Evolutionary conservation across 2,113 vertebrate genomes (phyloP), one percentile per base, ranked within the genome.

Genomic region (Collichthys lucidus): DNA sequence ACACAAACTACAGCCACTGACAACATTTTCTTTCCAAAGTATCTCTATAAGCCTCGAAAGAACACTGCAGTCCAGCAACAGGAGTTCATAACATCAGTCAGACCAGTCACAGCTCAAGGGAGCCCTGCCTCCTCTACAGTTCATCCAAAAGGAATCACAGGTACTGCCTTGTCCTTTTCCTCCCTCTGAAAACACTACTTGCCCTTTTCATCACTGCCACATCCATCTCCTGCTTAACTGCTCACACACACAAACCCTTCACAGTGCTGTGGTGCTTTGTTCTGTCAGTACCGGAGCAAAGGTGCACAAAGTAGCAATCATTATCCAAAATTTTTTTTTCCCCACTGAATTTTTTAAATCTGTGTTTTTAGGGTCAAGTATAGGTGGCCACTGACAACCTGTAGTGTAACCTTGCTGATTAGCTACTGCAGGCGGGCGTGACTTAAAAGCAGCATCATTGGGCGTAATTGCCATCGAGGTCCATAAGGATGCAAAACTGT

Each of bases 141-240:
- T 82, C 64, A 64, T n/a, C 82, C 83, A 62, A 57, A 79, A 42
- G 62, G 44, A 88, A 86, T 79, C 77, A 70, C 50, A 80, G 35
- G 8, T 44, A 50, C 60, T 56, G 71, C 62, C 35, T 74, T 63
- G 50, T 78, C 56, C 66, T 78, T 83, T 84, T 64, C 80, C 63
- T 82, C 75, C 52, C 59, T 63, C 59, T 57, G 68, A 79, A 86
- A 87, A 86, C 74, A 84, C 64, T 77, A 75, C 72, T 61, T 88
- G 72, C 62, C 86, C 86, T 86, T 90, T 90, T 79, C 79, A 72
- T 89, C 81, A 86, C 50, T 11, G 62, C 29, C 72, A 69, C 60
- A 85, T 86, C 65, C 71, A 78, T 86, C 84, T 87, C 59, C 72
- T 52, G 40, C 67, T 72, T 86, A 89, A 82, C 74, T 56, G 68